Percentiles rank a stretch among this genome's conserved stretches.
phyloP scores from a whole-genome alignment of 2,113 vertebrate genomes.

The Prolemur simus region DNA sequence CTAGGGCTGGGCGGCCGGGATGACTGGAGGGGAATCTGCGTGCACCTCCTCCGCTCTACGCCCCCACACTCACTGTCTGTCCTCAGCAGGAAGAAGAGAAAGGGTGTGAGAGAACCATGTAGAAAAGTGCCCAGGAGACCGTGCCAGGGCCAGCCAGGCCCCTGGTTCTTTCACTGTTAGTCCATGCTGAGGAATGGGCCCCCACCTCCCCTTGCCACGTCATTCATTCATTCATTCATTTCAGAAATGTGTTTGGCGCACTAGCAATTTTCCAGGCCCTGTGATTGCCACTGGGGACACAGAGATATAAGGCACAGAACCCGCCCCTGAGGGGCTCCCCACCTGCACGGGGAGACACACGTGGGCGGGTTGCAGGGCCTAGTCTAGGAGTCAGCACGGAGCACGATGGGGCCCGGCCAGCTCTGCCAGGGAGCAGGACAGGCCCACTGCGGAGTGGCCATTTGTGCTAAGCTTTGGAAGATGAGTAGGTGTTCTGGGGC shows the following conservation, averaged over 20 bases:
- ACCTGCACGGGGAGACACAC: neutral
- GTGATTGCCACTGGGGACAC: neutral
- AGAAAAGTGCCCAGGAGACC: neutral
- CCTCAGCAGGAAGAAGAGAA: neutral
- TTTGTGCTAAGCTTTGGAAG: neutral
- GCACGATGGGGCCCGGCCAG: neutral
- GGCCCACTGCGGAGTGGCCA: neutral
- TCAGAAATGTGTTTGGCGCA: neutral
- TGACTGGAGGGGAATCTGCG: neutral
- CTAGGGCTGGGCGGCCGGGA: conserved; percentile 68
- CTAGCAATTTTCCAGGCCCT: neutral
- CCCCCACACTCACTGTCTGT: neutral
- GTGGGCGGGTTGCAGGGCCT: neutral
- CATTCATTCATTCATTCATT: neutral
- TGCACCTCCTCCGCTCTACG: neutral
- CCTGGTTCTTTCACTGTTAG: neutral
- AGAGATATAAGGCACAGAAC: neutral
- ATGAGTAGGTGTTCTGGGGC: neutral
- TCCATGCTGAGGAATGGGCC: neutral
- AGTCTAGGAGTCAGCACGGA: neutral
- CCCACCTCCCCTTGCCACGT: neutral
- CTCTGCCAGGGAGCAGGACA: rapidly evolving
- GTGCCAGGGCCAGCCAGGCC: neutral
- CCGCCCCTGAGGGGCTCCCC: neutral
- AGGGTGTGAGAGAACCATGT: neutral